A percentile compares a stretch with the other conserved stretches of the same genome.
These are phyloP conservation scores for Lasioglossum figueresi DNA, from an alignment of 2,888 invertebrate genomes.

Conservation along the genomic window DNA sequence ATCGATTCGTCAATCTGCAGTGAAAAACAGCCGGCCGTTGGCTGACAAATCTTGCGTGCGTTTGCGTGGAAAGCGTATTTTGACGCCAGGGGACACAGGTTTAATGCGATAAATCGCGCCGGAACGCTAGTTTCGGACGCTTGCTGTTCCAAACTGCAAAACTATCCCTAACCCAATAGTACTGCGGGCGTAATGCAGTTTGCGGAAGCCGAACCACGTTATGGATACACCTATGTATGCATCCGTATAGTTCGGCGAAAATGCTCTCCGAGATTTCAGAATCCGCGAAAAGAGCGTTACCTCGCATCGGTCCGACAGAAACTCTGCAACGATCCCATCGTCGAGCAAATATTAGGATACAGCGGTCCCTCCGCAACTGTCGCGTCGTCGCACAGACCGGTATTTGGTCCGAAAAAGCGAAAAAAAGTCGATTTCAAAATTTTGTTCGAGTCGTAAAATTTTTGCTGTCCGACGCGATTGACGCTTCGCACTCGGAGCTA, in stretches of 20 bases:
- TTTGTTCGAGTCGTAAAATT: too few species aligned
- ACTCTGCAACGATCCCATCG: background rate
- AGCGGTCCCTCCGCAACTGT: too few species aligned
- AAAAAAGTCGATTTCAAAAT: too few species aligned
- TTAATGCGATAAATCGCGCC: conserved; percentile 56
- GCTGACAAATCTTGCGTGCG: conserved; percentile 3
- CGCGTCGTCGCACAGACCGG: too few species aligned
- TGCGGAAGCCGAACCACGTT: conserved; percentile 39
- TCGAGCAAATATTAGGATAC: background rate
- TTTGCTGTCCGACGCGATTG: too few species aligned
- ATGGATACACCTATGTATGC: conserved; percentile 12
- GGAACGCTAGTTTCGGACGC: conserved; percentile 38
- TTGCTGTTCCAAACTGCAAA: conserved; percentile 38
- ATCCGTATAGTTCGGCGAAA: background rate
- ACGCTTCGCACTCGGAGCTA: too few species aligned
- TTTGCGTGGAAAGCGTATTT: conserved; percentile 38
- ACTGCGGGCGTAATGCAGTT: conserved; percentile 58
- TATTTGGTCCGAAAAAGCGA: too few species aligned
- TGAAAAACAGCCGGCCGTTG: conserved; percentile 33
- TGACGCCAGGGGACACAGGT: conserved; percentile 32
- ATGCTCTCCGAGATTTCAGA: conserved; percentile 16
- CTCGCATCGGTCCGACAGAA: background rate
- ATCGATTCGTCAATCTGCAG: conserved; percentile 43
- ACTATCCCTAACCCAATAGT: conserved; percentile 46
- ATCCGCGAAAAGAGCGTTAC: background rate